Base-by-base conservation (phyloP, 2,888 invertebrate species). In the Tridacna gigas region DNA sequence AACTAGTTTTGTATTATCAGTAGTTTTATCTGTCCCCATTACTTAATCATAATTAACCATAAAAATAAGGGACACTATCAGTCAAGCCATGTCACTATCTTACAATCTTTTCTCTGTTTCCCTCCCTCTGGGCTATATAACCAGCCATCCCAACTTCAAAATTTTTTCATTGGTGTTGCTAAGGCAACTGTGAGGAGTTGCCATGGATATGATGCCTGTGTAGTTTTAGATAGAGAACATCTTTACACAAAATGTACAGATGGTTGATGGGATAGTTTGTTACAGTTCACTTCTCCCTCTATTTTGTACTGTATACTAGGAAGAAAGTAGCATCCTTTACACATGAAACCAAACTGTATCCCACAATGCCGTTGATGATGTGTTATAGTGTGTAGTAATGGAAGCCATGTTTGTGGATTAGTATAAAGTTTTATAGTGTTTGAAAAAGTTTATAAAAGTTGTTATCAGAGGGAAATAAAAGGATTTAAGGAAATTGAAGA, bases 131-230 rank as follows among this genome's bases (percentile, higher is more conserved):
- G 84, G 84, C 79, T 79, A 75, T 79, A 79, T 76, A 83, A 77
- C 51, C 66, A 79, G 69, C 73, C 66, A 82, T 82, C 71, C 71
- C 71, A 71, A 71, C 71, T 71, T 51, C 48, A 71, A 71, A 37
- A 69, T 47, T 71, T 48, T 85, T 79, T 83, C 78, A 84, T 87
- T 86, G 79, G 82, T 47, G 90, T 90, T 90, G 83, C 90, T 84
- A 89, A 74, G 89, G 86, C 84, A 90, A 90, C 90, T 82, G 90
- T 88, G 86, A 83, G 86, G 83, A 77, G 90, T 90, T 86, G 66
- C 89, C 86, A 90, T 90, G 89, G 88, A 77, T 84, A 90, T 90
- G 90, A 90, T 90, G 90, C 90, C 84, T 87, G 88, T 86, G 83
- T 84, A 83, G 77, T 82, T 71, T 63, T 77, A 84, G 82, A 77